Base-by-base conservation (phyloP, 2,797 vertebrate genomes). In the Nannoperca obscura region DNA sequence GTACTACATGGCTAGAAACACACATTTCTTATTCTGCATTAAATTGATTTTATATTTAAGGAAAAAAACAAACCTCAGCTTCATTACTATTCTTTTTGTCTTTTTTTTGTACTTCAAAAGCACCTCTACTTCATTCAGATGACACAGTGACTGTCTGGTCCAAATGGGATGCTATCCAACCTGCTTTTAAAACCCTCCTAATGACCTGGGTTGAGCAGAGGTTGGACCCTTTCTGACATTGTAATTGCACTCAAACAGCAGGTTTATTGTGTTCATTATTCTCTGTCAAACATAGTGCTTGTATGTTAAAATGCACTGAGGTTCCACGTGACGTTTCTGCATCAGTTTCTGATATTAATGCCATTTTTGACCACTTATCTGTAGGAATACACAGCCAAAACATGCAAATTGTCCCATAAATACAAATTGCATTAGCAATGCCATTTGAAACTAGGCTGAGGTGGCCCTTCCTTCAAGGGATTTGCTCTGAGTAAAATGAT, bases 401-500 rank as follows among this genome's bases (percentile, higher is more conserved):
- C 42, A 67, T 61, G 54, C 13, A 68, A 75, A 60, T 36, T 58
- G 10, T n/a, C 15, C 38, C 22, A 50, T 49, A 83, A 82, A 76
- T 79, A 46, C 22, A 71, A 85, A 86, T 61, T 76, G 55, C 62
- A 81, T 78, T 73, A 74, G 61, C 10, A 47, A 60, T 78, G 65
- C 80, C 53, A 57, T 80, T 86, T 85, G 60, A 77, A 73, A 50
- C 34, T 49, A n/a, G 5, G 11, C 74, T 53, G 73, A 73, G 58
- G 52, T 68, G 65, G 46, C 63, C 52, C 68, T 74, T 84, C 72
- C 65, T 75, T 80, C 32, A 30, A 78, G 62, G 70, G 67, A 86
- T 87, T 74, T 78, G 69, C 67, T 73, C 61, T 58, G 40, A 46
- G 83, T 78, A 67, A 87, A 87, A 76, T 60, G 59, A 63, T 71